A percentile compares a stretch with the other conserved stretches of the same genome.
Evolutionary conservation across 2,888 invertebrate species (phyloP).

Genomic region (Spodoptera littoralis): DNA sequence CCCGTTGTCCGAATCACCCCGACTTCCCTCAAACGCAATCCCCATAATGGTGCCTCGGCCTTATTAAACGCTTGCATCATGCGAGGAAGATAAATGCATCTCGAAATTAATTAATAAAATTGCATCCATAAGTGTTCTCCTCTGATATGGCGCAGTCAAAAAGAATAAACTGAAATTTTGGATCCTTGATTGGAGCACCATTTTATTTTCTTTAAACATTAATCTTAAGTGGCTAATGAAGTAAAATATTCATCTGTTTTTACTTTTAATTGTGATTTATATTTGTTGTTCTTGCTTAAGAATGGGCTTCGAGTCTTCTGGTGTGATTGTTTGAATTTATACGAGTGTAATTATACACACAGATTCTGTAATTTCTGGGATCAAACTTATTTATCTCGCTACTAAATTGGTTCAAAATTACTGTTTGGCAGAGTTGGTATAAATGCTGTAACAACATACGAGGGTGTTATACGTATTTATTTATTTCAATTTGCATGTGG

Average conservation of each 20-base stretch:
- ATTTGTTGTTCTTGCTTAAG: constrained; percentile 57
- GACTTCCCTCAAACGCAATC: constrained; percentile 73
- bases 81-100: constrained; percentile 83
- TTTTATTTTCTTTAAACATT: constrained; percentile 56
- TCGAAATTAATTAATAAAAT: constrained; percentile 86
- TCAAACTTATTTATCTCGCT: not conserved
- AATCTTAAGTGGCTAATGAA: constrained; percentile 56
- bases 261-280: constrained; percentile 61
- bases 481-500: constrained; percentile 25
- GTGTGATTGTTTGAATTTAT: constrained; percentile 11
- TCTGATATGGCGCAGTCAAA: constrained; percentile 60
- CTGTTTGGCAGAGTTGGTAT: not conserved
- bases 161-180: constrained; percentile 61
- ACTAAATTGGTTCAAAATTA: not conserved
- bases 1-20: constrained; percentile 64
- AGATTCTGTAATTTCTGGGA: not conserved
- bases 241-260: constrained; percentile 57
- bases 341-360: not conserved
- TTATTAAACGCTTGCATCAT: constrained; percentile 82
- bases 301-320: constrained; percentile 51
- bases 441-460: not conserved
- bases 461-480: not conserved
- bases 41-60: constrained; percentile 73
- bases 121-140: constrained; percentile 75
- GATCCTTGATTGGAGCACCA: constrained; percentile 67